Percentiles rank a stretch among this genome's conserved stretches.
Conservation (phyloP, 1,140 invertebrate genomes). For the Drosophila leontia region DNA sequence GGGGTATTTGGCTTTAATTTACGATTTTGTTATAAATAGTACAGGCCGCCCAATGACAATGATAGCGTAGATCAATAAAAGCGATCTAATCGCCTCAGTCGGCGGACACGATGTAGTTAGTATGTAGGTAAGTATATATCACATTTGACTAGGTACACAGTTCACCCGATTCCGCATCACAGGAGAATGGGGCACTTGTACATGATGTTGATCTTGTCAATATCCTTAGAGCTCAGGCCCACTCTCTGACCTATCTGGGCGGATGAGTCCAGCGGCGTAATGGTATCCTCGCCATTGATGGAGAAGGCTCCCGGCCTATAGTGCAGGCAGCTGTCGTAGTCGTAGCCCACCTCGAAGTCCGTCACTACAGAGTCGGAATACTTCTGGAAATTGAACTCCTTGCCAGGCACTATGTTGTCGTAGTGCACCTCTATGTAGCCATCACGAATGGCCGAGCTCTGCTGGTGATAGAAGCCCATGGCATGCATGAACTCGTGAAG, state of each 20-base stretch:
- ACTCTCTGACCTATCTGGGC: constrained; percentile 87
- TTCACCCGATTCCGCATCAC: constrained; percentile 21
- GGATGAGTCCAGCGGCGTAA: constrained; percentile 85
- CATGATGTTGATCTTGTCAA: constrained; percentile 79
- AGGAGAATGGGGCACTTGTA: constrained; percentile 74
- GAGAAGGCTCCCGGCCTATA: constrained; percentile 91
- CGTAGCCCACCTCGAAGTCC: constrained; percentile 87
- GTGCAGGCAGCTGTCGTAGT: constrained; percentile 92
- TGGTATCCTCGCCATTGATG: constrained; percentile 89
- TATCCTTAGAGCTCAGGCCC: constrained; percentile 88
- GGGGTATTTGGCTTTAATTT: constrained; percentile 43
- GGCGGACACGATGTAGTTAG: constrained; percentile 2
- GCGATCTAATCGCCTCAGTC: constrained; percentile 42
- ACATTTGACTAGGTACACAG: constrained; percentile 43
- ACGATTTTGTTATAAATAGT: constrained; percentile 41
- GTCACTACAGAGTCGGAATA: constrained; percentile 76
- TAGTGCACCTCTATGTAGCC: constrained; percentile 86
- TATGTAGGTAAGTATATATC: constrained; percentile 42
- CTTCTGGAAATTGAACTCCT: constrained; percentile 88
- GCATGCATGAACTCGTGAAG: constrained; percentile 90
- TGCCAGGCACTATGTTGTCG: constrained; percentile 86
- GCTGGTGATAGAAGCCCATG: constrained; percentile 88
- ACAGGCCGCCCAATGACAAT: constrained; percentile 21
- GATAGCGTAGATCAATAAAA: constrained; percentile 48
- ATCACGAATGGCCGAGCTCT: constrained; percentile 87